These are phyloP conservation scores for Athetis lepigone DNA, from an alignment of 2,888 invertebrate species.

Conservation along the genomic window DNA sequence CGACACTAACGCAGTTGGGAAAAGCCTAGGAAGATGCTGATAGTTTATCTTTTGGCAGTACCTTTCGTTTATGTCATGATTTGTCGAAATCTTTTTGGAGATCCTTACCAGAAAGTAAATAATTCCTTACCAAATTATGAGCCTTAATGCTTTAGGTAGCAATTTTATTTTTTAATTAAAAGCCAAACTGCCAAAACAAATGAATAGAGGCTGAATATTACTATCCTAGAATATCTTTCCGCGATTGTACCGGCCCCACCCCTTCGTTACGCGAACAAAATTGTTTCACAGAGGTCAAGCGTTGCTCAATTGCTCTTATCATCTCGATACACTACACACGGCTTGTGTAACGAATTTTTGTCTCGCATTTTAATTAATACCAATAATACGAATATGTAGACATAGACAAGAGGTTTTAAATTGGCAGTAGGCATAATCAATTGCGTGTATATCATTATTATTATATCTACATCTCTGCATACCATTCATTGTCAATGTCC, in stretches of 20 bases:
- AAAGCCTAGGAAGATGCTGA: no score
- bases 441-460: slow-evolving; percentile 1
- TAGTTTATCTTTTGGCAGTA: no score
- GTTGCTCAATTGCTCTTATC: slow-evolving; percentile 54
- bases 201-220: slow-evolving; percentile 4
- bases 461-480: no score
- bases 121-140: no score
- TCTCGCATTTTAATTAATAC: slow-evolving; percentile 39
- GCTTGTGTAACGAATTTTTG: slow-evolving; percentile 35
- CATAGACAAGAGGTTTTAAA: slow-evolving; percentile 1
- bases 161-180: no score
- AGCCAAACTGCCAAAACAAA: no score
- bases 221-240: not conserved
- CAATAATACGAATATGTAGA: slow-evolving; percentile 28
- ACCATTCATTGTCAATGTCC: no score
- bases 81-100: no score
- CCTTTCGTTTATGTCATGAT: no score
- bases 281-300: slow-evolving; percentile 46
- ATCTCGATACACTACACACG: slow-evolving; percentile 42
- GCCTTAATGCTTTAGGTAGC: no score
- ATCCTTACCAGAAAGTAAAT: no score
- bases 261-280: slow-evolving; percentile 47
- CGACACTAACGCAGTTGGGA: no score
- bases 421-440: slow-evolving; percentile 4
- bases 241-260: slow-evolving; percentile 1